Evolutionary conservation across 2,888 invertebrate genomes (phyloP), one percentile per base, ranked within the genome.

Genomic region (Aleiodes leptofemur): DNA sequence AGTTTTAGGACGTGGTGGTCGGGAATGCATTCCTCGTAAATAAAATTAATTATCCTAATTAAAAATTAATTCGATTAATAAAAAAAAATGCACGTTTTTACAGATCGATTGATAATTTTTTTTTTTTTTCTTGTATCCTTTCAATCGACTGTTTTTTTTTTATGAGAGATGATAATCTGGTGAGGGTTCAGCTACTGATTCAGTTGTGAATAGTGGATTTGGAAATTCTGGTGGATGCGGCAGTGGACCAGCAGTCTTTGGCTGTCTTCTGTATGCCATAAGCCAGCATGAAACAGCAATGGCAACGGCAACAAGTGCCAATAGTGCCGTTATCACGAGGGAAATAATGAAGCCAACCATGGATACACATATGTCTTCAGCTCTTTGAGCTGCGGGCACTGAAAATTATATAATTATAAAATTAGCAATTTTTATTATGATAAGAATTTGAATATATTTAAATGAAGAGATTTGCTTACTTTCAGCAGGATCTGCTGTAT

Each of bases 171-270:
- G 92, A 91, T 96, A 96, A 90, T 96, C 96, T 78, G 95, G 95
- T 84, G 95, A 94, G 82, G 95, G 96, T 90, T 95, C 95, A 79
- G 95, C 94, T 87, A 95, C 93, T 77, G 95, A 94, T 89, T 95
- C 95, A 81, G 95, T 95, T 80, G 96, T 94, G 91, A 97, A 97
- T 87, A 97, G 92, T 83, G 97, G 97, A 90, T 97, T 97, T 76
- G 97, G 97, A 91, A 97, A 97, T 91, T 97, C 97, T 80, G 97
- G 96, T 82, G 97, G 97, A 92, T 97, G 97, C 81, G 97, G 97
- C 85, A 97, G 92, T 64, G 97, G 97, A 55, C 97, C 97, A 79
- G 96, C 93, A 70, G 95, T 93, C 86, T 96, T 96, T 71, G 97
- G 96, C 86, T 96, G 93, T 83, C 97, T 93, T 82, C 97, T 91